Evolutionary conservation across 2,888 invertebrate genomes (phyloP).

Genomic region (Ophion ellenae): DNA sequence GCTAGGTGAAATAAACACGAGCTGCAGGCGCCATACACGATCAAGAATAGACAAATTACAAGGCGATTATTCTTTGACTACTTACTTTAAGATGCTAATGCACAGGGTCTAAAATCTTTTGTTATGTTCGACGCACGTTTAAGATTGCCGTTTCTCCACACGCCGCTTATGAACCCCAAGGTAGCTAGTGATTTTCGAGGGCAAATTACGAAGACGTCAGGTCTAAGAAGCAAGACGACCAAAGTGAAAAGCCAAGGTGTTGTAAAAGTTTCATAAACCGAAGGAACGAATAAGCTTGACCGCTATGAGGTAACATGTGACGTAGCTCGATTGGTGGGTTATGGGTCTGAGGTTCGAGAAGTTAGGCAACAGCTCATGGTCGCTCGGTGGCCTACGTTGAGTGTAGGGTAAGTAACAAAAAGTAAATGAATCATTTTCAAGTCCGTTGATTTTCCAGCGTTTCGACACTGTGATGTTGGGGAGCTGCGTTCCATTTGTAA

Average conservation of each 20-base stretch:
- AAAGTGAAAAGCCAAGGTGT: conserved; percentile 40
- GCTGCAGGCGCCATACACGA: conserved; percentile 43
- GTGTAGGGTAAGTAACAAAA: conserved; percentile 1
- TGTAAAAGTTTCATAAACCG: conserved; percentile 54
- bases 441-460: not conserved
- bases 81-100: not conserved
- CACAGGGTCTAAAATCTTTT: not conserved
- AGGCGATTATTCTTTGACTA: conserved; percentile 8
- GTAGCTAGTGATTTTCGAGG: not conserved
- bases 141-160: not conserved
- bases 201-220: not conserved
- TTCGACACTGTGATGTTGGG: not conserved
- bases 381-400: conserved; percentile 67
- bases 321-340: conserved; percentile 71
- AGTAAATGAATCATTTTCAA: not conserved
- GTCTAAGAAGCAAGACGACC: conserved; percentile 4
- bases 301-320: conserved; percentile 75
- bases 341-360: conserved; percentile 59
- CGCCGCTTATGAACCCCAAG: not conserved
- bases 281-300: conserved; percentile 60
- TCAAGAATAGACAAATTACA: conserved; percentile 29
- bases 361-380: conserved; percentile 67
- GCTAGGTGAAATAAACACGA: conserved; percentile 25
- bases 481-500: not conserved
- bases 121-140: not conserved